A percentile compares a stretch with the other conserved stretches of the same genome.
phyloP scores from a whole-genome alignment of 2,888 invertebrate species.

The Acleris laterana region DNA sequence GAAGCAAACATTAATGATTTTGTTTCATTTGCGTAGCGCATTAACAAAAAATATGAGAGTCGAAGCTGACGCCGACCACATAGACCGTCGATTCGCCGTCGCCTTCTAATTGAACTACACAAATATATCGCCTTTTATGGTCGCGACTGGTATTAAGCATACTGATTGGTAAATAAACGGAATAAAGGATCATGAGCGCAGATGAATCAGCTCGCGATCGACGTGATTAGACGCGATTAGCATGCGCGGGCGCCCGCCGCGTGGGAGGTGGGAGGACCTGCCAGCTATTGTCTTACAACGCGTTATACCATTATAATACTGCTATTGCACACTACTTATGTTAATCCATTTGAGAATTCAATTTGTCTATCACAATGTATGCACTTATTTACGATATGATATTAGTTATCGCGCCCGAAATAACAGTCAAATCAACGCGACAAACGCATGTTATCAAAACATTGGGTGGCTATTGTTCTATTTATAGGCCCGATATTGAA shows the following conservation, averaged over 20 bases:
- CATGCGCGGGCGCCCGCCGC: conserved; percentile 69
- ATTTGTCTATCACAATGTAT: conserved; percentile 72
- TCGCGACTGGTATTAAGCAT: conserved; percentile 68
- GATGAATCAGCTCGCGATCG: conserved; percentile 82
- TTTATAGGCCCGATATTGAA: neutral
- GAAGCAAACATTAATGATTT: conserved; percentile 78
- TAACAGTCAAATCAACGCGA: conserved; percentile 12
- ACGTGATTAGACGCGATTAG: conserved; percentile 81
- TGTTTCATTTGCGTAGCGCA: conserved; percentile 71
- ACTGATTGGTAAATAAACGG: conserved; percentile 82
- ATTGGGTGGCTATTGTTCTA: neutral
- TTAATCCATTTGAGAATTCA: conserved; percentile 79
- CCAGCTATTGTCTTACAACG: conserved; percentile 78
- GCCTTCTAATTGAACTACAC: conserved; percentile 78
- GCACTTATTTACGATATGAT: conserved; percentile 64
- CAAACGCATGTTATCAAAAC: neutral
- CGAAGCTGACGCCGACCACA: conserved; percentile 75
- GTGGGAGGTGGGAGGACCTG: conserved; percentile 78
- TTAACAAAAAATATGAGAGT: conserved; percentile 75
- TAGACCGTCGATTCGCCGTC: conserved; percentile 76
- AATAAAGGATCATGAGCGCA: conserved; percentile 66
- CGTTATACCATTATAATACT: conserved; percentile 78
- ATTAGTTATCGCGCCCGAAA: conserved; percentile 50
- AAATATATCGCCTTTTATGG: conserved; percentile 82
- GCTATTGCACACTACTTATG: conserved; percentile 81